Evolutionary conservation across 2,797 vertebrate genomes (phyloP), one percentile per base, ranked within the genome.

Genomic region (Lutjanus campechanus): DNA sequence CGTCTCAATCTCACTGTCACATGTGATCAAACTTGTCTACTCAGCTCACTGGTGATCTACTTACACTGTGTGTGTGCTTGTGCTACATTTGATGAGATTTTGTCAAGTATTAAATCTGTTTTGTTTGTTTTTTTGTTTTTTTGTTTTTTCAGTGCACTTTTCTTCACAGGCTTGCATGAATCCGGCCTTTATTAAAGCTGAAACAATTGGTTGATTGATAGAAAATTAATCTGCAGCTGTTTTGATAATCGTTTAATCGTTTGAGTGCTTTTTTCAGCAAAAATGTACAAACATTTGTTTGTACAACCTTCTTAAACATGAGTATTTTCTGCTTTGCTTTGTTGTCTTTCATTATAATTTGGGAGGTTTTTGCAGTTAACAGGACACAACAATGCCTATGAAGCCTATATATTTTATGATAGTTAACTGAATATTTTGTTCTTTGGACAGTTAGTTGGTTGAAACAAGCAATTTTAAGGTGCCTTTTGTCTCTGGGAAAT

Each of bases 1-100:
- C n/a, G n/a, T 82, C 62, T 68, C 55, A 11, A 0, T 59, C 50
- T 77, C 63, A 3, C 0, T 49, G 51, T 73, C 25, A 50, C 68
- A 40, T 40, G 11, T 68, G 59, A 58, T 79, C 53, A 76, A 15
- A 65, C 22, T 1, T 54, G 12, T 71, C 40, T 40, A 44, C 46
- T 36, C 46, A 8, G 16, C 56, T 61, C 25, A 3, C 22, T 29
- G 59, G 25, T 25, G 17, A 65, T 73, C 16, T 58, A 4, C 53
- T 55, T 55, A 0, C 12, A 1, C 17, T 46, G 44, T 44, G 44
- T 44, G 41, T 1, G 17, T 58, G 17, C 29, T 59, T 49, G 25
- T 64, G 51, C 58, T 68, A 36, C 10, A 7, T 49, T 12, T 15
- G 12, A 46, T 67, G 29, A 15, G 4, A 5, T n/a, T 12, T 10